Evolutionary conservation across 1,140 invertebrate genomes (phyloP), one percentile per base, ranked within the genome.

Genomic region (Chymomyza costata): DNA sequence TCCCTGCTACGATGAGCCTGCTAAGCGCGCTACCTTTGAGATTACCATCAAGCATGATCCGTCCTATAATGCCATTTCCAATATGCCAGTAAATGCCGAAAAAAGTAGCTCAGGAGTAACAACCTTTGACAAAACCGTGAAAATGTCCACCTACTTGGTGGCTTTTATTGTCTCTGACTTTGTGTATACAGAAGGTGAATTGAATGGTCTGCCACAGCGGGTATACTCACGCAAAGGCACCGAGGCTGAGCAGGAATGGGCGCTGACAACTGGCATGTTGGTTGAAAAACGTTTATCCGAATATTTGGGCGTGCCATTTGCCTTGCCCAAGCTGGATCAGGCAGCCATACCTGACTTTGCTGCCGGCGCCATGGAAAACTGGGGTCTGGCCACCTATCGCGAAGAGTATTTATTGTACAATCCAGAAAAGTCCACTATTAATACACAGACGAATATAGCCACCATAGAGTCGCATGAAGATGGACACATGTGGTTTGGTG

Each of bases 1-100:
- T 74, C 95, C 95, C 0, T 96, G 95, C 82, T 94, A 94, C 74
- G 96, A 98, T 82, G 95, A 98, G 71, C 96, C 96, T 0, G 86
- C 71, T 1, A 89, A 95, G 54, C 95, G 97, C 71, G 93, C 95
- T 0, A 90, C 84, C 2, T 97, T 95, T 67, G 87, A 85, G 13
- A 88, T 96, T 8, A 89, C 86, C 6, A 86, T 96, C 17, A 88
- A 88, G 1, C 88, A 90, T 53, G 85, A 87, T 34, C 68, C 86
- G 6, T 86, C 88, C 8, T 89, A 91, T 66, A 89, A 86, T 6
- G 87, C 90, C 1, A 85, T 95, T n/a, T 93, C 92, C 34, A 96
- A 96, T 67, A 94, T 94, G 93, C 89, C 88, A 1, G 53, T 70
- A 1, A 28, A 82, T 21, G 40, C 3, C n/a, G 0, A 31, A 0